Base-by-base conservation (phyloP, 2,888 invertebrate species). In the Dolomedes plantarius region DNA sequence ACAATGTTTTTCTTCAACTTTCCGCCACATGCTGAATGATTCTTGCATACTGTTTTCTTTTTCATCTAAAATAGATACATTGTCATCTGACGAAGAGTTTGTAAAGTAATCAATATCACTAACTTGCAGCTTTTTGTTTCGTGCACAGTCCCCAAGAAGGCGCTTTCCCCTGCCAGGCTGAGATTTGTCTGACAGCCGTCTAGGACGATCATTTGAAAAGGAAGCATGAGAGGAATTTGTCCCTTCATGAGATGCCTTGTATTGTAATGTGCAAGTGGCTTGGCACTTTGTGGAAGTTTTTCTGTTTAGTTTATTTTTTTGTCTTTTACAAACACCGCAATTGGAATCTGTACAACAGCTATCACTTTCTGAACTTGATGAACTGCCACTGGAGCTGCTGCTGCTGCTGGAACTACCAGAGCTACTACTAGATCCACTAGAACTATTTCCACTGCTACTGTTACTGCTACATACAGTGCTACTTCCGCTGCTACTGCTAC, bases 1-100 rank as follows among this genome's bases (percentile, higher is more conserved):
- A 65, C 86, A 80, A 3, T 86, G 86, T 31, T 77, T 76, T 36
- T 86, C 86, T 65, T 86, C 86, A 2, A 86, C 86, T 31, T 86
- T 86, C 28, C 86, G 39, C 86, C 86, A 86, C 86, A 86, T 86
- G 28, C 80, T 80, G 23, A 86, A 86, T 23, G 74, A 79, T 19
- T 86, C 79, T 13, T 79, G 78, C 1, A 68, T 32, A 31, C 69
- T 76, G 16, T 46, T 69, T 29, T 79, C 72, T n/a, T 79, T 86
- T 27, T 75, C 80, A n/a, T 67, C 78, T 11, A 19, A 23, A 19
- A 39, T 1, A 0, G 75, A 80, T 11, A n/a, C 29, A 31, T 76
- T 74, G 28, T 85, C 85, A 11, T 86, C 86, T 0, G 86, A 79
- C n/a, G 86, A 80, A 0, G 86, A 80, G 7, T 79, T 80, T 46